A percentile compares a stretch with the other conserved stretches of the same genome.
phyloP scores from a whole-genome alignment of 2,113 vertebrate species.

The Alaudala cheleensis region DNA sequence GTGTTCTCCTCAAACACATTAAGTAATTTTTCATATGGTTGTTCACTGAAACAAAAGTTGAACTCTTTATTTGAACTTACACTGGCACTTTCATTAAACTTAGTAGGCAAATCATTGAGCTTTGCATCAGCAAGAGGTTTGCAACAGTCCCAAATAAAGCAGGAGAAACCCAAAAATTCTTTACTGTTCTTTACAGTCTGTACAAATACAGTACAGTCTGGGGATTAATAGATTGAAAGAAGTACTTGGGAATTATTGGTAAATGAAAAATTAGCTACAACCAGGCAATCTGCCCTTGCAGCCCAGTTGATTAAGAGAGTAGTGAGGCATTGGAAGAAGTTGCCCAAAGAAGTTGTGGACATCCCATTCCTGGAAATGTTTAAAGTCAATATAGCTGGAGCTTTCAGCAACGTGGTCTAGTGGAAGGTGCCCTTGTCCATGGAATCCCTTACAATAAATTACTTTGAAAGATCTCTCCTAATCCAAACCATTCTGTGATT shows the following conservation, averaged over 20 bases:
- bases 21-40: background rate
- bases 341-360: background rate
- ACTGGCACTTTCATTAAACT: background rate
- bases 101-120: background rate
- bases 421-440: background rate
- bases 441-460: background rate
- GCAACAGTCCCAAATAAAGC: conserved; percentile 8
- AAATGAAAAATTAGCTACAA: background rate
- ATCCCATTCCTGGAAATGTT: background rate
- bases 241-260: background rate
- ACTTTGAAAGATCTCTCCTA: background rate
- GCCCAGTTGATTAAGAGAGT: background rate
- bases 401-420: background rate
- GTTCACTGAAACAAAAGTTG: background rate
- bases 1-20: background rate
- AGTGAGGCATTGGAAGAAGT: background rate
- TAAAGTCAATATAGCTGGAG: background rate
- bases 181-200: background rate
- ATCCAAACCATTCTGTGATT: background rate
- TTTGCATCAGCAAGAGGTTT: background rate
- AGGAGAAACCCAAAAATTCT: conserved; percentile 31
- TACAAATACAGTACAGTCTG: background rate
- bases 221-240: background rate
- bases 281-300: background rate
- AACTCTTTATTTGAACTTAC: background rate